phyloP scores from a whole-genome alignment of 2,797 vertebrate species.

The Rhinella marina region DNA sequence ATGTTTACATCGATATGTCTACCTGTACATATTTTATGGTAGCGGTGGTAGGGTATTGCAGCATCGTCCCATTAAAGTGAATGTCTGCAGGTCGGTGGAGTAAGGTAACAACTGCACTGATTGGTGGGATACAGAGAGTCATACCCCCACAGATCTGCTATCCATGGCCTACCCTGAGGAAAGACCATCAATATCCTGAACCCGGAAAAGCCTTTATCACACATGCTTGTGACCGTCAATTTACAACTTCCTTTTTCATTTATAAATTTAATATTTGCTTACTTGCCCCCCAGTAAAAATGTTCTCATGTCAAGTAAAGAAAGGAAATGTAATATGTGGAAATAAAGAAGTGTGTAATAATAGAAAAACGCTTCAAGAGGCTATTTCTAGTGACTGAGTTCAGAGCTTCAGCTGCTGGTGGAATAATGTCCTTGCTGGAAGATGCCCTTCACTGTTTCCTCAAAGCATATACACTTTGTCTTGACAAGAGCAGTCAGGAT shows the following conservation, averaged over 20 bases:
- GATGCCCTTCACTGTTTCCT: conserved; percentile 53
- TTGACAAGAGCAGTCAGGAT: conserved; percentile 58
- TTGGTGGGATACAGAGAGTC: no score
- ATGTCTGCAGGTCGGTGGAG: no score
- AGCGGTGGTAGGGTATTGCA: no score
- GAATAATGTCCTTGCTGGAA: conserved; percentile 49
- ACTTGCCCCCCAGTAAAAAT: not conserved
- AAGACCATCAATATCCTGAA: no score
- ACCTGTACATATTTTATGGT: no score
- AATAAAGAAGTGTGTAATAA: not conserved
- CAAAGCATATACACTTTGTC: conserved; percentile 52
- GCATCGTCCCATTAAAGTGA: no score
- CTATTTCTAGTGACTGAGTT: conserved; percentile 17
- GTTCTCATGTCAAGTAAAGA: not conserved
- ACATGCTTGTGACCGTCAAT: not conserved
- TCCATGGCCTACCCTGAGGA: no score
- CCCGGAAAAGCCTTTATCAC: not conserved
- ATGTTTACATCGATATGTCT: no score
- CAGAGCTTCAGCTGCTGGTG: conserved; percentile 19
- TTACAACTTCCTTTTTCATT: not conserved
- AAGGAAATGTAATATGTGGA: not conserved
- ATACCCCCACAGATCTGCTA: no score
- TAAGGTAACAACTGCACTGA: no score
- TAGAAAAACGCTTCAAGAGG: not conserved
- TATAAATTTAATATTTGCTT: not conserved